A percentile compares a stretch with the other conserved stretches of the same genome.
phyloP scores from a whole-genome alignment of 2,113 vertebrate genomes.

The Epinephelus cyanopodus region DNA sequence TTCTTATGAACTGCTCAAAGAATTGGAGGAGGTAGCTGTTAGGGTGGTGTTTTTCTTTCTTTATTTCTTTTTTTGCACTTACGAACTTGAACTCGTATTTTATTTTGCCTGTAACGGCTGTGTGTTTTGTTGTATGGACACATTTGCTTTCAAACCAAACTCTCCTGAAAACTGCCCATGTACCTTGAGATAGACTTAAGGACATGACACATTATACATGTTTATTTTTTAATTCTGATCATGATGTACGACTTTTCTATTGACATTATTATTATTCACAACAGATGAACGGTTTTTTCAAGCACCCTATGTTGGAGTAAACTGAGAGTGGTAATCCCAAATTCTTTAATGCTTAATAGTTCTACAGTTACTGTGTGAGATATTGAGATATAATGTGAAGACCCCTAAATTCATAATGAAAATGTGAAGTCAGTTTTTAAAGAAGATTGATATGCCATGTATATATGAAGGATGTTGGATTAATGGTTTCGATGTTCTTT shows the following conservation, averaged over 20 bases:
- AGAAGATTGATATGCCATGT: conserved; percentile 51
- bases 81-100: conserved; percentile 37
- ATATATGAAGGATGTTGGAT: conserved; percentile 52
- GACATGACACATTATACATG: conserved; percentile 22
- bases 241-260: conserved; percentile 36
- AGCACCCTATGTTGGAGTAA: conserved; percentile 47
- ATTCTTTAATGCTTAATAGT: conserved; percentile 38
- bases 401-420: conserved; percentile 45
- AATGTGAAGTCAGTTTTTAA: conserved; percentile 50
- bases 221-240: conserved; percentile 32
- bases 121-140: conserved; percentile 64
- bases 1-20: conserved; percentile 58
- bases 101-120: conserved; percentile 49
- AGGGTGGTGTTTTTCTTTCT: conserved; percentile 26
- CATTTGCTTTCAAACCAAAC: conserved; percentile 46
- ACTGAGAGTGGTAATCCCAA: conserved; percentile 44
- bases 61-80: conserved; percentile 30
- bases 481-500: conserved; percentile 54
- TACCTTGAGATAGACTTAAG: conserved; percentile 31
- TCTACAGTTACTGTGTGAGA: conserved; percentile 62
- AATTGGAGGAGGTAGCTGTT: conserved; percentile 36
- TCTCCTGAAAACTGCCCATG: conserved; percentile 35
- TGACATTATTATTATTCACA: conserved; percentile 40
- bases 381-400: conserved; percentile 45
- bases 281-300: conserved; percentile 25